Base-by-base conservation (phyloP, 1,140 invertebrate genomes). In the Drosophila pectinifera region DNA sequence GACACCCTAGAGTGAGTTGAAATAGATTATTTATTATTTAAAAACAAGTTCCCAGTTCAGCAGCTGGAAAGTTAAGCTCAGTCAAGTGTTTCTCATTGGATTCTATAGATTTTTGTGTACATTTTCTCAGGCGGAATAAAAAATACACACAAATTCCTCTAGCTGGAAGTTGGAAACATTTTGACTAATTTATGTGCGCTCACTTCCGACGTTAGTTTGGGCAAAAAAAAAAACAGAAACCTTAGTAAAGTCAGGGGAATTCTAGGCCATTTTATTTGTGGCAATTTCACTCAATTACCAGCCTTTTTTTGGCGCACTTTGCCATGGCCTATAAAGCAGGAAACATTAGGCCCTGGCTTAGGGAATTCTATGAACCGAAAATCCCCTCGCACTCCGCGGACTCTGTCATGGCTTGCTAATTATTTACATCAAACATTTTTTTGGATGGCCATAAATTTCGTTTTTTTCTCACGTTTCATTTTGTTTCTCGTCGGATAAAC, bases 341-440 rank as follows among this genome's bases (percentile, higher is more conserved):
- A 31, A 72, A 31, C 61, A 51, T 67, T 65, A 34, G 39, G 22
- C 48, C 46, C 54, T 36, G 18, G 49, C 13, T 38, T 20, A 3
- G 41, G 28, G 55, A 20, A 39, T 42, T 72, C 45, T 24, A 53
- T 38, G 69, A 34, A 16, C n/a, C 43, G 20, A 26, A 67, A 39
- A 63, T 67, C 18, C 63, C 64, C 45, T 34, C 22, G 31, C 39
- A 46, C 63, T 45, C 53, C 43, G 38, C 48, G 45, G 51, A 31
- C 38, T 36, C 18, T 22, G 36, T 18, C 49, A 43, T 42, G 73
- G 22, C 58, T 75, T 68, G 55, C 82, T 82, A 86, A 88, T 88
- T 78, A 86, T 86, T 82, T 80, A 85, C 81, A 80, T 77, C 58
- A 84, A 84, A 68, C 67, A 72, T 42, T 64, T 68, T 78, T 63